A percentile compares a stretch with the other conserved stretches of the same genome.
phyloP scores from a whole-genome alignment of 2,113 vertebrate genomes.

The cat (Felis catus) region F.catus_Fca126_mat1.0 CM031421.1:102368001-102368500 shows the following conservation, averaged over 20 bases:
- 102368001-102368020: background rate
- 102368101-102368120: background rate
- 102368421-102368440: constrained; percentile 50
- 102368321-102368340: background rate
- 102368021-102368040: background rate
- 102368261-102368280: background rate
- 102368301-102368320: background rate
- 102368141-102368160: background rate
- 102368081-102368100: background rate
- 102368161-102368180: background rate
- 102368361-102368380: background rate
- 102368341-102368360: background rate
- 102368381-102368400: background rate
- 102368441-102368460: constrained; percentile 79
- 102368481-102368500: constrained; percentile 87
- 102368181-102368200: background rate
- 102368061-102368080: background rate
- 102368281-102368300: background rate
- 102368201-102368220: background rate
- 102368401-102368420: constrained; percentile 48
- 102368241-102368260: background rate
- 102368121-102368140: background rate
- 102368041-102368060: background rate
- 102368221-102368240: background rate
- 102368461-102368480: constrained; percentile 80